Evolutionary conservation across 2,113 vertebrate genomes (phyloP).

Genomic region (Phodopus roborovskii): DNA sequence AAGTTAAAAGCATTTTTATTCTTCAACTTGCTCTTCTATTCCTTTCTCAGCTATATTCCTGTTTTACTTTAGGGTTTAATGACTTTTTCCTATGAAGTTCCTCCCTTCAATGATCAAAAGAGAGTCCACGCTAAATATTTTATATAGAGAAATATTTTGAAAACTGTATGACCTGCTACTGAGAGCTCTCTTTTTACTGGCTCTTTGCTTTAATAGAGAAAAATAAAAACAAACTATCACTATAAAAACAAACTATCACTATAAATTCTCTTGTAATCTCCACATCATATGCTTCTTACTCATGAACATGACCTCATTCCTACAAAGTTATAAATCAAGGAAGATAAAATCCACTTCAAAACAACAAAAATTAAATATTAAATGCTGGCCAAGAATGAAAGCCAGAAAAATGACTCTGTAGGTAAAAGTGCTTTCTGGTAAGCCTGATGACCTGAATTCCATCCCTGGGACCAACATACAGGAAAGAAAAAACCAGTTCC

Average conservation of each 20-base stretch:
- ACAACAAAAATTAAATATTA: constrained; percentile 29
- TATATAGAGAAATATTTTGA: constrained; percentile 23
- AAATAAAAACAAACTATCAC: neutral
- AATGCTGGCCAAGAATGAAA: constrained; percentile 13
- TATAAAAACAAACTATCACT: neutral
- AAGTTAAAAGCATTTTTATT: neutral
- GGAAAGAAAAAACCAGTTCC: neutral
- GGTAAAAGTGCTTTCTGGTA: neutral
- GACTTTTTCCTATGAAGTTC: neutral
- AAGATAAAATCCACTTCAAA: constrained; percentile 29
- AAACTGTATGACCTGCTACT: neutral
- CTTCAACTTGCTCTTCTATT: neutral
- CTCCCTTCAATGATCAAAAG: neutral
- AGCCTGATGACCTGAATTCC: neutral
- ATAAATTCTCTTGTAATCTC: constrained; percentile 21
- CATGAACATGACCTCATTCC: neutral
- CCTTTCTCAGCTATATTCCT: neutral
- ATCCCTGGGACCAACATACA: neutral
- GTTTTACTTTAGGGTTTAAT: constrained; percentile 19
- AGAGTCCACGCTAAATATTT: constrained; percentile 37
- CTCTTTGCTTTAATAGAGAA: neutral
- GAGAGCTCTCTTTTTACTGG: neutral
- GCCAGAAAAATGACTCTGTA: neutral
- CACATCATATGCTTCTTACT: neutral
- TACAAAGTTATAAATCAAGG: neutral